Conservation (phyloP, 2,113 vertebrate genomes). For the Quiscalus mexicanus region DNA sequence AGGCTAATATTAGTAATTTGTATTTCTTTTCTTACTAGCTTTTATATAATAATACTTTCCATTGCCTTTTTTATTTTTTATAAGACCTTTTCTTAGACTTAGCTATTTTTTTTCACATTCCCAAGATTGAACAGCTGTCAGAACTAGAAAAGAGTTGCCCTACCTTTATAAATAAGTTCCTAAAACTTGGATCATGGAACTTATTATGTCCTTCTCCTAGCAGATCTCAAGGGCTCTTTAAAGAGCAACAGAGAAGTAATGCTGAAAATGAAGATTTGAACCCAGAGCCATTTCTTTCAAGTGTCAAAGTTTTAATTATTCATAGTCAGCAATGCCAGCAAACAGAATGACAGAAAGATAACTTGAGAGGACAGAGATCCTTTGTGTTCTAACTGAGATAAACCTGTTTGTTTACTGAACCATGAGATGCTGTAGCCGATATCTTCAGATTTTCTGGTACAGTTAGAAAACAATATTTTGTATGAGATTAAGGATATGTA, state of each 20-base stretch:
- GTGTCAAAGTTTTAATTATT: neutral
- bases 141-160: neutral
- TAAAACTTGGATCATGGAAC: neutral
- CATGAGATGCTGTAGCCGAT: neutral
- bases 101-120: neutral
- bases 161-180: neutral
- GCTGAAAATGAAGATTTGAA: neutral
- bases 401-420: slow-evolving; percentile 1
- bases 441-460: neutral
- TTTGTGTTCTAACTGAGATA: neutral
- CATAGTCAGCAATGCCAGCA: neutral
- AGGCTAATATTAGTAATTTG: neutral
- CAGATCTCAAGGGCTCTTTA: neutral
- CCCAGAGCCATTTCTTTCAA: neutral
- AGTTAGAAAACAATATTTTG: neutral
- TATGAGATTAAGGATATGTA: neutral
- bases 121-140: neutral
- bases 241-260: neutral
- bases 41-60: neutral
- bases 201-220: neutral
- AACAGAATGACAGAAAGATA: neutral
- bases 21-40: neutral
- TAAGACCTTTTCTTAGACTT: neutral
- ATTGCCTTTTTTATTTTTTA: neutral
- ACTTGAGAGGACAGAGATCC: neutral